Evolutionary conservation across 2,797 vertebrate genomes (phyloP), one percentile per base, ranked within the genome.

Genomic region (Philypnodon macrostomus): DNA sequence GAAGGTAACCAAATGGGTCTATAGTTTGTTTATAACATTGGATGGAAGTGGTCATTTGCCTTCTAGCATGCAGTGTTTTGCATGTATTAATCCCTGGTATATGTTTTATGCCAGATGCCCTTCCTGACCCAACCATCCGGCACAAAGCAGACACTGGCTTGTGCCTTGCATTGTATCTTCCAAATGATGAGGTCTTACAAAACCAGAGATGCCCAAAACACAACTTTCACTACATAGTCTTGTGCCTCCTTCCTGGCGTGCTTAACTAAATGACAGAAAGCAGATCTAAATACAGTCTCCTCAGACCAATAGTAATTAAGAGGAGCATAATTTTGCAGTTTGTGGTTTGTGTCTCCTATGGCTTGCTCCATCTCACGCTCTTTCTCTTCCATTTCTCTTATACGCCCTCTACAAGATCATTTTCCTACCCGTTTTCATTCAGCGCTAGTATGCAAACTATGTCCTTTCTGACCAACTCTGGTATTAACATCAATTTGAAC

Each of bases 401-500:
- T 33, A 62, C 67, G 79, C 80, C 77, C 65, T 74, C 79, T 83
- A 81, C 79, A 65, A 51, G 65, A 59, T 62, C 47, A 63, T 80
- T 88, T 89, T 87, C 83, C 84, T 80, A 40, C 14, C 32, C 65
- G 72, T 32, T 78, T 78, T 79, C 58, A 70, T 75, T 60, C 67
- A 47, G 57, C 15, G 23, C 59, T 47, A 73, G 72, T 77, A 82
- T 77, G 73, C 80, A 64, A 85, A 79, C 57, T 77, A 81, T 77
- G 65, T 81, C 59, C 62, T 71, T 58, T 48, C 71, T 59, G 80
- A 85, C 83, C 80, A 79, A 80, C 75, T 77, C 80, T 83, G 83
- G 74, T 80, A 81, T 88, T 81, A 85, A 70, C 77, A 80, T 83
- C 78, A 81, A 77, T 83, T 75, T 71, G 42, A 75, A 67, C 73